Conservation (phyloP, 2,888 invertebrate genomes). For the Calliopum simillimum region DNA sequence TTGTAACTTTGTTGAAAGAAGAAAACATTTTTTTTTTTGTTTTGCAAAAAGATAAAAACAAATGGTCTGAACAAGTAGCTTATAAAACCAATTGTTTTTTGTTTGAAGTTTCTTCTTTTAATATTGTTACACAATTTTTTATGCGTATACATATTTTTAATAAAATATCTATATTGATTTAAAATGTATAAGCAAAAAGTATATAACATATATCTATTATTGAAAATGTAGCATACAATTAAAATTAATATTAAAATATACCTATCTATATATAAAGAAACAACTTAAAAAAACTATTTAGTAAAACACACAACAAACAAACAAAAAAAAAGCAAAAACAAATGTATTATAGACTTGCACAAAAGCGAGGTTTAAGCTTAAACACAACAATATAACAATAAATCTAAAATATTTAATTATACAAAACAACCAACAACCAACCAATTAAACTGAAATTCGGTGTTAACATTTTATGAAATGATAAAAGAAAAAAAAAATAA, state of each 20-base stretch:
- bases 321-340: constrained; percentile 31
- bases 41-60: background rate
- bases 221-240: constrained; percentile 27
- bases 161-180: constrained; percentile 40
- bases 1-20: background rate
- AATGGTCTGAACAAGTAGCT: background rate
- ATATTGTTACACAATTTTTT: constrained; percentile 33
- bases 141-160: constrained; percentile 42
- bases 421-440: background rate
- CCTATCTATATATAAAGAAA: constrained; percentile 23
- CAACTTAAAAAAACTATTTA: constrained; percentile 25
- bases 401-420: background rate
- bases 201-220: constrained; percentile 22
- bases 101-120: constrained; percentile 3
- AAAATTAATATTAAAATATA: constrained; percentile 26
- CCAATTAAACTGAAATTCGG: constrained; percentile 6
- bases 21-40: background rate
- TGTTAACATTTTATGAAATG: constrained; percentile 1
- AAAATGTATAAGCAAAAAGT: constrained; percentile 27
- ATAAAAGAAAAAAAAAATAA: no score
- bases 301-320: constrained; percentile 31
- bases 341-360: constrained; percentile 29
- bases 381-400: background rate
- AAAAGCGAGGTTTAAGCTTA: constrained; percentile 27
- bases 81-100: background rate